phyloP scores from a whole-genome alignment of 2,797 vertebrate genomes.

The Semaprochilodus insignis region DNA sequence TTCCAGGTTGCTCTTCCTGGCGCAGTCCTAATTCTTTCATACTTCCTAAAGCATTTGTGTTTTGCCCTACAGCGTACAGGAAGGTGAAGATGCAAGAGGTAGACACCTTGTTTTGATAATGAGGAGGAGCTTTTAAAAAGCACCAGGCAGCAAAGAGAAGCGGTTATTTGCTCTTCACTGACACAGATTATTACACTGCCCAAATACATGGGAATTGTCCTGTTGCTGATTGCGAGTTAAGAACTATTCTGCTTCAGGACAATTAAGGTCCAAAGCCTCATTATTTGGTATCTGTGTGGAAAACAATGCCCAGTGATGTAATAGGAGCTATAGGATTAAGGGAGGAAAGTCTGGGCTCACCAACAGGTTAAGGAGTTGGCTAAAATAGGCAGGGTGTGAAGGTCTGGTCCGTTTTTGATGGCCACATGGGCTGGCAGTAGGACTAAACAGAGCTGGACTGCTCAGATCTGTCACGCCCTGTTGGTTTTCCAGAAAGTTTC shows the following conservation, averaged over 20 bases:
- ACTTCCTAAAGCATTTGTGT: no score
- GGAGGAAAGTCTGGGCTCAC: not conserved
- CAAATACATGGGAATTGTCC: not conserved
- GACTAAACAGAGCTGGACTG: conserved; percentile 27
- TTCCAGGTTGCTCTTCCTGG: no score
- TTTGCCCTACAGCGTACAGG: no score
- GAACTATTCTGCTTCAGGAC: not conserved
- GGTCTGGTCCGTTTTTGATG: not conserved
- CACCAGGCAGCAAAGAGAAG: no score
- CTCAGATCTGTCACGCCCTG: conserved; percentile 11
- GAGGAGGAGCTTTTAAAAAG: no score
- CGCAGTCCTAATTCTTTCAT: no score
- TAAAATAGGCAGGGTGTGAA: not conserved
- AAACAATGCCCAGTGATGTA: not conserved
- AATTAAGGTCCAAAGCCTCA: not conserved
- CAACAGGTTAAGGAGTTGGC: not conserved
- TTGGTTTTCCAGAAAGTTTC: conserved; percentile 40
- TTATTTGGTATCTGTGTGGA: not conserved
- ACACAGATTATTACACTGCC: not conserved
- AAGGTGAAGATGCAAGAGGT: no score
- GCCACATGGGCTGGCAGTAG: conserved; percentile 4
- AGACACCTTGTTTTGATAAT: no score
- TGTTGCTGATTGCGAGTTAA: not conserved
- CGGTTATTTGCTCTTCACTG: no score
- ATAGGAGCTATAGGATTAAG: not conserved